A percentile compares a stretch with the other conserved stretches of the same genome.
phyloP scores from a whole-genome alignment of 2,797 vertebrate species.

The Tarsius wallacei region DNA sequence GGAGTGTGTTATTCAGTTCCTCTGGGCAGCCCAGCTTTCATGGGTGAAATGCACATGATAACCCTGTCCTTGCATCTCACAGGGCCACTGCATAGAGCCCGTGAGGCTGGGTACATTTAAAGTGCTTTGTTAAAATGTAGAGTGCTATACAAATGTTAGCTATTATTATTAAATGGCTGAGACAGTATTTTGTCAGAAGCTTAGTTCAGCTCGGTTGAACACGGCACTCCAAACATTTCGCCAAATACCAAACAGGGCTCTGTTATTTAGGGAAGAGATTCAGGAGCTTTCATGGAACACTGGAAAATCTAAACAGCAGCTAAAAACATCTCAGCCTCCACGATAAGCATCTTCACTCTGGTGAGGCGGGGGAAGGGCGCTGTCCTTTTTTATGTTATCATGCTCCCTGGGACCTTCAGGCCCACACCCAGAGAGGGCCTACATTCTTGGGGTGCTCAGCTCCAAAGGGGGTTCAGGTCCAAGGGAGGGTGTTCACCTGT shows the following conservation, averaged over 20 bases:
- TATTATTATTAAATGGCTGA: conserved; percentile 24
- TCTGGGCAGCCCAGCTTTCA: background rate
- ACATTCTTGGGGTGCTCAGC: background rate
- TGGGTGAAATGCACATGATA: background rate
- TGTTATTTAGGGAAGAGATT: conserved; percentile 85
- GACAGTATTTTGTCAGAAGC: conserved; percentile 77
- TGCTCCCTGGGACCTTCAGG: background rate
- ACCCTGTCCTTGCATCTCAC: conserved; percentile 8
- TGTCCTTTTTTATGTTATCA: background rate
- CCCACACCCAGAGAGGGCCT: background rate
- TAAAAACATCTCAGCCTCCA: conserved; percentile 45
- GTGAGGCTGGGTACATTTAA: background rate
- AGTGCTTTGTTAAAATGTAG: conserved; percentile 66
- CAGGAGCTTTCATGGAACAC: conserved; percentile 82
- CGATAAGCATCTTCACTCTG: conserved; percentile 2
- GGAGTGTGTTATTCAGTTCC: background rate
- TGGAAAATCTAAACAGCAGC: conserved; percentile 73
- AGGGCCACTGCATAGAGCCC: background rate
- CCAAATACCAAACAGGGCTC: conserved; percentile 76
- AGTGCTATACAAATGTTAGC: conserved; percentile 74
- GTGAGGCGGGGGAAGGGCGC: background rate
- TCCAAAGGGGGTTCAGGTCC: background rate
- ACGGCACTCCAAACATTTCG: conserved; percentile 35
- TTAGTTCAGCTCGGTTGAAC: conserved; percentile 77
- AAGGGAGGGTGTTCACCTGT: background rate